These are phyloP conservation scores for Masnerella sp. DNA, from an alignment of 2,888 invertebrate species.

Conservation along the genomic window DNA sequence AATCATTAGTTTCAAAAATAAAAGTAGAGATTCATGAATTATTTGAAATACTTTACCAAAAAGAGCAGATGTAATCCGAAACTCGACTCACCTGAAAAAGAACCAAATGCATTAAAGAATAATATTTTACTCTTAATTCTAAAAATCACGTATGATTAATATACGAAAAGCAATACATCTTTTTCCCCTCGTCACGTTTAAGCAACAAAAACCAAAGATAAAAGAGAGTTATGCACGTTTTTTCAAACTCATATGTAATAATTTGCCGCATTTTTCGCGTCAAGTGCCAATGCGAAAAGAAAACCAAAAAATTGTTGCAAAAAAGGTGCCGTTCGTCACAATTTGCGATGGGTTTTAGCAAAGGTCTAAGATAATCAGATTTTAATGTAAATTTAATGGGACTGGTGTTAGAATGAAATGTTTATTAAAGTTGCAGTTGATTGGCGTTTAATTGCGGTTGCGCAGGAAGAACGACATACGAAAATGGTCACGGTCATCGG, in stretches of 20 bases:
- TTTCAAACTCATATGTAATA: slow-evolving; percentile 13
- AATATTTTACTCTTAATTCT: no score
- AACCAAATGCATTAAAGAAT: no score
- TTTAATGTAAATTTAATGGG: background rate
- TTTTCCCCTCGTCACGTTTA: background rate
- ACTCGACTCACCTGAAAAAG: no score
- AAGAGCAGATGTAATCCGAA: no score
- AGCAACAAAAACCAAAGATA: background rate
- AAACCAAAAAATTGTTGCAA: background rate
- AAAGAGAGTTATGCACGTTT: background rate
- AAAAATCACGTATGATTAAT: no score
- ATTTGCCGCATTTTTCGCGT: background rate
- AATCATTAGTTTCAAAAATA: no score
- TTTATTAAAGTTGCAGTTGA: slow-evolving; percentile 17
- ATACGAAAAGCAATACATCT: background rate
- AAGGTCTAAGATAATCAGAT: no score
- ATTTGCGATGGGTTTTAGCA: background rate
- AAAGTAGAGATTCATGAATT: no score
- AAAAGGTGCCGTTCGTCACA: background rate
- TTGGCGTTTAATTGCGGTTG: slow-evolving; percentile 23
- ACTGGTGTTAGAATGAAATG: background rate
- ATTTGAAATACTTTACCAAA: no score
- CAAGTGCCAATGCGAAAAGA: background rate
- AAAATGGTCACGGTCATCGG: slow-evolving; percentile 10
- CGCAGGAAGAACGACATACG: slow-evolving; percentile 2